These are phyloP conservation scores for Scleropages formosus DNA, from an alignment of 2,797 vertebrate species.

Conservation along the genomic window DNA sequence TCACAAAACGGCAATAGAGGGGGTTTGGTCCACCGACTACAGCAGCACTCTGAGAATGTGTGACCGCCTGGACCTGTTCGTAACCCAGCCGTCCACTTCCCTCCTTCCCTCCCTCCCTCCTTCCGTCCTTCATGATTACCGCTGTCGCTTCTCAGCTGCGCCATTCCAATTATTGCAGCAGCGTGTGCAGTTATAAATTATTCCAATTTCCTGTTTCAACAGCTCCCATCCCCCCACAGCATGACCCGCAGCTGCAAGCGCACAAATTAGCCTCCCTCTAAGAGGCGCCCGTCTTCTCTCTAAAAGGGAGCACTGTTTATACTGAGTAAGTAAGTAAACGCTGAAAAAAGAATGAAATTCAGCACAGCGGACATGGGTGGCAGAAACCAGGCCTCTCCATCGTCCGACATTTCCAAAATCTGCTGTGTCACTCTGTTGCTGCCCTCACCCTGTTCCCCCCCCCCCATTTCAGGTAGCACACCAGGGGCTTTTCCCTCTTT, in stretches of 20 bases:
- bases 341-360: not conserved
- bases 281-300: not conserved
- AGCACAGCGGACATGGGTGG: too few relatives aligned
- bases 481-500: not conserved
- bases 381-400: not conserved
- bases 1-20: not conserved
- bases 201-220: constrained; percentile 43
- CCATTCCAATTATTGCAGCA: constrained; percentile 48
- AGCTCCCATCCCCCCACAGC: constrained; percentile 26
- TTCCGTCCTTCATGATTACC: constrained; percentile 30
- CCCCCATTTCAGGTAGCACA: not conserved
- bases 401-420: constrained; percentile 14
- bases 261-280: constrained; percentile 10
- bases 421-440: not conserved
- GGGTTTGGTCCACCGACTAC: not conserved
- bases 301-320: constrained; percentile 23
- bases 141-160: constrained; percentile 44
- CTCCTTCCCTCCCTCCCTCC: not conserved
- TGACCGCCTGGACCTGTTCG: not conserved
- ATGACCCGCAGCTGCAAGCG: constrained; percentile 27
- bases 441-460: constrained; percentile 4
- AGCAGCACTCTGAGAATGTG: not conserved
- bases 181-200: constrained; percentile 44
- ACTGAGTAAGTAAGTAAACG: constrained; percentile 4
- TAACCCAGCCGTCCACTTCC: not conserved